Evolutionary conservation across 2,888 invertebrate species (phyloP).

Genomic region (Cotesia congregata): DNA sequence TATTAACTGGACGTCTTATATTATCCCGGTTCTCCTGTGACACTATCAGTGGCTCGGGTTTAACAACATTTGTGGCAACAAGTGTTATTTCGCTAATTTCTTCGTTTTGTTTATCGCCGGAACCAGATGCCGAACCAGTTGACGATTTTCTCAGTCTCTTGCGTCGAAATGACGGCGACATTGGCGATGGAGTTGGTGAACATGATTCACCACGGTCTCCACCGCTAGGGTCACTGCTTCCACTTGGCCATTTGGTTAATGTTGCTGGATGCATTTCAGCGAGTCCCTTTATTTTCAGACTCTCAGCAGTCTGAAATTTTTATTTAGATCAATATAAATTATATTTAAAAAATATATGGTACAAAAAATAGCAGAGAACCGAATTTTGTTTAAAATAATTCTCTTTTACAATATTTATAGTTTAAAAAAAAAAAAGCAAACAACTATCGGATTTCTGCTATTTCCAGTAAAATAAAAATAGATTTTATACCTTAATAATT

Average conservation of each 20-base stretch:
- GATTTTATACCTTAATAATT: slow-evolving; percentile 70
- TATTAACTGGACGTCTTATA: slow-evolving; percentile 60
- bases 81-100: slow-evolving; percentile 63
- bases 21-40: slow-evolving; percentile 59
- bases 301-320: slow-evolving; percentile 81
- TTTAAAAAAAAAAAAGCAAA: not conserved
- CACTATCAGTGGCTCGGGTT: slow-evolving; percentile 63
- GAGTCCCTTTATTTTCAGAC: slow-evolving; percentile 89
- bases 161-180: slow-evolving; percentile 75
- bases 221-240: slow-evolving; percentile 65
- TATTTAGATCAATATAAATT: slow-evolving; percentile 11
- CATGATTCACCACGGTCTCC: slow-evolving; percentile 65
- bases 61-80: slow-evolving; percentile 65
- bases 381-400: too few relatives aligned
- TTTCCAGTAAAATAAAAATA: not conserved
- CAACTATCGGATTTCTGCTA: too few relatives aligned
- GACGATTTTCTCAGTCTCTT: slow-evolving; percentile 79
- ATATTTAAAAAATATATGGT: not conserved
- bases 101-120: slow-evolving; percentile 64
- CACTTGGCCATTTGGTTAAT: slow-evolving; percentile 79
- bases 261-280: slow-evolving; percentile 89
- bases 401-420: slow-evolving; percentile 11
- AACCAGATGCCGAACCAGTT: slow-evolving; percentile 72
- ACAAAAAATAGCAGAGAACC: too few relatives aligned
- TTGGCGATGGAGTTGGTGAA: slow-evolving; percentile 71